phyloP scores from a whole-genome alignment of 2,888 invertebrate genomes.

The Apocheima hispidaria region DNA sequence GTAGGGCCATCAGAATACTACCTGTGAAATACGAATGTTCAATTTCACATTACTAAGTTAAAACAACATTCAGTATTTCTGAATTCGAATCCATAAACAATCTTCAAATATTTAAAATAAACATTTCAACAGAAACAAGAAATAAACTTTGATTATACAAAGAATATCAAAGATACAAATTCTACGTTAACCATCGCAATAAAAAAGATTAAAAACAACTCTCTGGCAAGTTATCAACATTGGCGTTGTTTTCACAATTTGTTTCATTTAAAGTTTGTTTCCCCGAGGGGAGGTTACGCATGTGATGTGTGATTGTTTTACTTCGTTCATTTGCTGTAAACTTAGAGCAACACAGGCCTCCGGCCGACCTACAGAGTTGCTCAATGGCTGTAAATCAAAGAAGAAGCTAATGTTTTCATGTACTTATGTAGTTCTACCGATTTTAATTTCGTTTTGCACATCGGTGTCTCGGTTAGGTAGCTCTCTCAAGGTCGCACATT shows the following conservation, averaged over 20 bases:
- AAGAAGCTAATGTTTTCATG: too few relatives aligned
- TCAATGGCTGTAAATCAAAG: too few relatives aligned
- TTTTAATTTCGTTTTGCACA: too few relatives aligned
- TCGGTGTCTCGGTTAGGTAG: too few relatives aligned
- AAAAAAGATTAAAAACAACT: slow-evolving; percentile 41
- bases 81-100: neutral
- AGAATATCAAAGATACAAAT: slow-evolving; percentile 15
- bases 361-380: too few relatives aligned
- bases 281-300: too few relatives aligned
- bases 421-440: too few relatives aligned
- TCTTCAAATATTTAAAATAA: slow-evolving; percentile 10
- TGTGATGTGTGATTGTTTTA: too few relatives aligned
- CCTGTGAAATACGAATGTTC: neutral
- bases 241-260: slow-evolving; percentile 26
- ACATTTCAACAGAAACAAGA: slow-evolving; percentile 8
- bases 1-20: too few relatives aligned
- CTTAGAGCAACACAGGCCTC: too few relatives aligned
- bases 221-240: slow-evolving; percentile 42
- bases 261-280: slow-evolving; percentile 23
- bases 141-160: slow-evolving; percentile 15
- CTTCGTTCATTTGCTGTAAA: too few relatives aligned
- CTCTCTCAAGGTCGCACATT: too few relatives aligned
- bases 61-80: neutral
- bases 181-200: slow-evolving; percentile 34
- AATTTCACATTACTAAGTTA: neutral